Conservation (phyloP, 2,113 vertebrate genomes). For the Alces alces region DNA sequence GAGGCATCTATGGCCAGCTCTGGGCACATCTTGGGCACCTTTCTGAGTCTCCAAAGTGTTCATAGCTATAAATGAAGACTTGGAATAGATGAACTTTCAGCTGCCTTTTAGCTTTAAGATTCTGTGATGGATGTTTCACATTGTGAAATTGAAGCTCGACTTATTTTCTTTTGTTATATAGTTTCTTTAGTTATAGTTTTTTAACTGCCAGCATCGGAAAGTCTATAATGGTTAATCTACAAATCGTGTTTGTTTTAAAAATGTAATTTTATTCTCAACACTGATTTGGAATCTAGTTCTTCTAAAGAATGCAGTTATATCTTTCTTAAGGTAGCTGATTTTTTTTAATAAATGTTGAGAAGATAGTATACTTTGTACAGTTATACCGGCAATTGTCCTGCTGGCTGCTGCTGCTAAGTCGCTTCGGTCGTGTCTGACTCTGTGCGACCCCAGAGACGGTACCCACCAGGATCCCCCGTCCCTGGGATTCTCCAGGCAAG, state of each 20-base stretch:
- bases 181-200: background rate
- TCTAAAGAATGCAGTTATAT: background rate
- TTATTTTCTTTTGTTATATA: background rate
- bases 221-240: background rate
- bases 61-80: rapidly evolving
- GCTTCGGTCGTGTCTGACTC: no score
- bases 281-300: background rate
- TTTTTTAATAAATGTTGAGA: background rate
- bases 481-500: no score
- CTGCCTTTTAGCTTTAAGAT: background rate
- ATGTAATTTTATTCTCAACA: background rate
- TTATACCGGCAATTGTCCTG: background rate
- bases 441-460: no score
- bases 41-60: background rate
- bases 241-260: background rate
- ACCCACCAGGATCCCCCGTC: no score
- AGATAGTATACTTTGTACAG: background rate
- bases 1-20: background rate
- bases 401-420: no score
- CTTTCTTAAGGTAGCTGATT: background rate
- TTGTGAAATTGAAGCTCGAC: background rate
- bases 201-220: background rate
- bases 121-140: background rate
- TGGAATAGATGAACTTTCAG: background rate
- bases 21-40: background rate